A percentile compares a stretch with the other conserved stretches of the same genome.
Evolutionary conservation across 2,113 vertebrate species (phyloP).

Genomic region (Picathartes gymnocephalus): DNA sequence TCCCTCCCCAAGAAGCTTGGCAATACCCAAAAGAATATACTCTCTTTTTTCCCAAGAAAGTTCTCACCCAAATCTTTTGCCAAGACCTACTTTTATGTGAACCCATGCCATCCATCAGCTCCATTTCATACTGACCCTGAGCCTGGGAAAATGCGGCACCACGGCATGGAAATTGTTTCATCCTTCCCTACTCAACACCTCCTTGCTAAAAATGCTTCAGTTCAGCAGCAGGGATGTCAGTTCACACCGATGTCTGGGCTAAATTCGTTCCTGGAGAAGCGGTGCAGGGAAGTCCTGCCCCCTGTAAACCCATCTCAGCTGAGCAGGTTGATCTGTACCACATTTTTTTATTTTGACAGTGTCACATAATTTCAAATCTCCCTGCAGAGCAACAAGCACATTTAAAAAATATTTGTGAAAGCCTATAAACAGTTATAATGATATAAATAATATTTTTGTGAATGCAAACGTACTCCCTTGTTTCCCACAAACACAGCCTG

Average conservation of each 20-base stretch:
- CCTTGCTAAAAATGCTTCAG: not conserved
- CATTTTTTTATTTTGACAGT: not conserved
- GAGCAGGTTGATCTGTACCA: not conserved
- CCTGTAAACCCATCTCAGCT: not conserved
- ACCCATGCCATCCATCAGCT: not conserved
- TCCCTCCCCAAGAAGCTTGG: not conserved
- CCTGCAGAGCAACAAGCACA: fast-evolving
- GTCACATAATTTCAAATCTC: not conserved
- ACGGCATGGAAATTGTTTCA: not conserved
- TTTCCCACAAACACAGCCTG: not conserved
- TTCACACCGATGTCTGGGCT: not conserved
- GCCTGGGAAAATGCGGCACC: not conserved
- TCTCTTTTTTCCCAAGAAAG: not conserved
- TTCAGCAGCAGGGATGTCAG: not conserved
- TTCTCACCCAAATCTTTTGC: not conserved
- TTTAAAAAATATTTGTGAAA: not conserved
- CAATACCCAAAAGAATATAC: not conserved
- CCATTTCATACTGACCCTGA: not conserved
- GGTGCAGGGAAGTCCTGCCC: not conserved
- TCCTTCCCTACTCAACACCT: not conserved
- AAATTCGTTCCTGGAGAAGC: not conserved
- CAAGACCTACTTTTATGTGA: not conserved
- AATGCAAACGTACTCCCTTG: not conserved
- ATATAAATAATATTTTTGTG: not conserved
- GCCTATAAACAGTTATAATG: not conserved